Evolutionary conservation across 2,888 invertebrate species (phyloP).

Genomic region (Chromoteleia sp.): DNA sequence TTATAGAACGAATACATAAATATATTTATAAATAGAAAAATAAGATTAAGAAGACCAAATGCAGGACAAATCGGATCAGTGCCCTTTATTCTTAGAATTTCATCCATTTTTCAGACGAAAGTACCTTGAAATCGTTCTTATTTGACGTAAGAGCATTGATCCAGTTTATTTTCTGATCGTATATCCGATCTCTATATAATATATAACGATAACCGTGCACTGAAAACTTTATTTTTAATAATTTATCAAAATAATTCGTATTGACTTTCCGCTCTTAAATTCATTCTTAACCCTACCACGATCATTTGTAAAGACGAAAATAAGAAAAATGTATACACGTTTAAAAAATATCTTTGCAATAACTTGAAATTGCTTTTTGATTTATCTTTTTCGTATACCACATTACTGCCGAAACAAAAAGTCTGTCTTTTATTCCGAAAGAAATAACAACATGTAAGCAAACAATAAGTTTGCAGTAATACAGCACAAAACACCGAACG

Average conservation of each 20-base stretch:
- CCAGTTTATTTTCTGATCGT: neutral
- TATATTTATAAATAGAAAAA: neutral
- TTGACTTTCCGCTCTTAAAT: neutral
- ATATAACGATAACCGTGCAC: neutral
- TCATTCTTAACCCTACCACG: too few species aligned
- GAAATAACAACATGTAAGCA: constrained; percentile 24
- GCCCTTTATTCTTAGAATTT: constrained; percentile 20
- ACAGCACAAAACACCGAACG: neutral
- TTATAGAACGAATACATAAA: too few species aligned
- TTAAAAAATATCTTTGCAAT: neutral
- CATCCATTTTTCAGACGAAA: constrained; percentile 7
- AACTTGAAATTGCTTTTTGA: constrained; percentile 11
- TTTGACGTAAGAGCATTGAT: constrained; percentile 15
- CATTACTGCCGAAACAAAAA: neutral
- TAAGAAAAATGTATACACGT: too few species aligned
- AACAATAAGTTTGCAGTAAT: constrained; percentile 14
- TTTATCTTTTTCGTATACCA: neutral
- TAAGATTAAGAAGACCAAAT: neutral
- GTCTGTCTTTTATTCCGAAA: neutral
- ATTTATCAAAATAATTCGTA: constrained; percentile 1
- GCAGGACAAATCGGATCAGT: constrained; percentile 8
- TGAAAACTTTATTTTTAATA: neutral
- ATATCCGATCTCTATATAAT: neutral
- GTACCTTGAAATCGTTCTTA: constrained; percentile 2
- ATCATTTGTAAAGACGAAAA: neutral